A percentile compares a stretch with the other conserved stretches of the same genome.
These are phyloP conservation scores for Erpobdella octoculata DNA, from an alignment of 2,888 invertebrate species.

Conservation along the genomic window DNA sequence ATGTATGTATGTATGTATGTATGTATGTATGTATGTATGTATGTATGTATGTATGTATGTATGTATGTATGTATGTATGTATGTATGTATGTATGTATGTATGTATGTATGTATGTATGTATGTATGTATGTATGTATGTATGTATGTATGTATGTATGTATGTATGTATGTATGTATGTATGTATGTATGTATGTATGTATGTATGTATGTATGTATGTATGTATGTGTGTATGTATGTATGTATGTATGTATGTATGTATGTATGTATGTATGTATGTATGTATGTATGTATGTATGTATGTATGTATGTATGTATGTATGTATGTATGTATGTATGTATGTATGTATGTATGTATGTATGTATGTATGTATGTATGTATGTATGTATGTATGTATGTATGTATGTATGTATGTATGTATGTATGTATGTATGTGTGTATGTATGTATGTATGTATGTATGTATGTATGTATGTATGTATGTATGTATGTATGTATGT, in stretches of 20 bases:
- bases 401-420: background rate
- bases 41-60: too few species aligned
- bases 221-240: background rate
- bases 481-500: background rate
- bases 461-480: background rate
- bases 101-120: constrained; percentile 11
- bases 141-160: background rate
- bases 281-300: background rate
- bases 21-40: too few species aligned
- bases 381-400: background rate
- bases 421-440: background rate
- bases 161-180: background rate
- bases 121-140: constrained; percentile 5
- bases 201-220: background rate
- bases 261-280: background rate
- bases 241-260: background rate
- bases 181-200: constrained; percentile 6
- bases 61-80: constrained; percentile 7
- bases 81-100: constrained; percentile 15
- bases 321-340: background rate
- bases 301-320: background rate
- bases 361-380: background rate
- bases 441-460: background rate
- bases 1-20: too few species aligned
- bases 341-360: background rate